phyloP scores from a whole-genome alignment of 1,140 invertebrate genomes.

The Chymomyza costata region DNA sequence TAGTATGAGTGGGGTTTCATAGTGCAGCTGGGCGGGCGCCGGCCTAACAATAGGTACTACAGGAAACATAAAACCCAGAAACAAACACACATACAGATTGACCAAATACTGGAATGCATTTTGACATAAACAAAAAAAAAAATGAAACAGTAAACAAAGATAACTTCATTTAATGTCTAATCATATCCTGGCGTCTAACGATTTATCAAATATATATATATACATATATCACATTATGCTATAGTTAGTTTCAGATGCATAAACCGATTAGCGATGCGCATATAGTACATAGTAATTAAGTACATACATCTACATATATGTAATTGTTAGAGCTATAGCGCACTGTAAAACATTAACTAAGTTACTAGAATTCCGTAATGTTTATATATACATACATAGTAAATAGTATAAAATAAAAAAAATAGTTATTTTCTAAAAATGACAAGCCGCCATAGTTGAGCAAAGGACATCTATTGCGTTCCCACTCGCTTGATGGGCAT shows the following conservation, averaged over 20 bases:
- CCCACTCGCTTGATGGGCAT: constrained; percentile 7
- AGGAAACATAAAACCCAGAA: too few species aligned
- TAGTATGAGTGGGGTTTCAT: too few species aligned
- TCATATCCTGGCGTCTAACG: constrained; percentile 49
- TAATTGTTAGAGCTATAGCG: too few species aligned
- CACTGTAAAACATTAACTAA: neutral
- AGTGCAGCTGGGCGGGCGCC: too few species aligned
- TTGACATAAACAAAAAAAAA: constrained; percentile 22
- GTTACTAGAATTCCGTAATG: too few species aligned
- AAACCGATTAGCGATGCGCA: neutral
- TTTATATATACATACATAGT: neutral
- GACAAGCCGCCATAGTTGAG: too few species aligned
- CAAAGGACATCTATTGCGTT: constrained; percentile 16
- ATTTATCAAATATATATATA: constrained; percentile 28
- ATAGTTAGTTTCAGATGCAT: too few species aligned
- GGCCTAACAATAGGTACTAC: constrained; percentile 17
- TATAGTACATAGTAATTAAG: too few species aligned
- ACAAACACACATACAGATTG: constrained; percentile 34
- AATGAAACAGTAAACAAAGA: constrained; percentile 14
- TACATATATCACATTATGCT: neutral
- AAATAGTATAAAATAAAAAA: too few species aligned
- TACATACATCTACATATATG: too few species aligned
- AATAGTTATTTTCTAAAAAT: too few species aligned
- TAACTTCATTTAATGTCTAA: constrained; percentile 26
- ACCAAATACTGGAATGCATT: constrained; percentile 41